Evolutionary conservation across 1,140 invertebrate genomes (phyloP).

Genomic region (Brachystomella parvula): DNA sequence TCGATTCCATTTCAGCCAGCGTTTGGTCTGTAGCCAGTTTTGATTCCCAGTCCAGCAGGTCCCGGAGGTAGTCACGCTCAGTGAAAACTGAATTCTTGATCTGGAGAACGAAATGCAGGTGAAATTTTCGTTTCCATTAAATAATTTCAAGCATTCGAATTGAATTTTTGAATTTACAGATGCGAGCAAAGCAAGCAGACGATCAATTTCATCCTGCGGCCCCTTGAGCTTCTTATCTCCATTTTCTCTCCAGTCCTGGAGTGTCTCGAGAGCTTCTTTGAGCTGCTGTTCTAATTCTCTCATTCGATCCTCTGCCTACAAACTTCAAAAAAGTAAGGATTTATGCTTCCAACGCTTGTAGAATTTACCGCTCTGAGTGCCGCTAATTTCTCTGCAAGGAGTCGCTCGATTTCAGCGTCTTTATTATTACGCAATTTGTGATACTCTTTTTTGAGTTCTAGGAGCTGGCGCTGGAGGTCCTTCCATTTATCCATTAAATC

Average conservation of each 20-base stretch:
- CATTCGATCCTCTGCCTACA: slow-evolving; percentile 21
- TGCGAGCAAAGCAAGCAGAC: slow-evolving; percentile 19
- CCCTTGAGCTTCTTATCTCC: slow-evolving; percentile 17
- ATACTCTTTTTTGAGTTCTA: slow-evolving; percentile 18
- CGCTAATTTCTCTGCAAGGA: slow-evolving; percentile 16
- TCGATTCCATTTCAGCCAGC: slow-evolving; percentile 27
- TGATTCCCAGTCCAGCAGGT: slow-evolving; percentile 27
- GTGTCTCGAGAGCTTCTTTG: slow-evolving; percentile 14
- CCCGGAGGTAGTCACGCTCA: slow-evolving; percentile 29
- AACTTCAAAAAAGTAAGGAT: background rate
- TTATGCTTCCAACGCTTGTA: background rate
- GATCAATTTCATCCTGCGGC: slow-evolving; percentile 28
- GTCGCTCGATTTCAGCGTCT: slow-evolving; percentile 30
- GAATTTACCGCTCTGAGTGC: slow-evolving; percentile 28
- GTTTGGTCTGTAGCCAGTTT: slow-evolving; percentile 30
- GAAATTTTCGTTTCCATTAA: background rate
- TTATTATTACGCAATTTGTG: slow-evolving; percentile 20
- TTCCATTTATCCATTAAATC: slow-evolving; percentile 21
- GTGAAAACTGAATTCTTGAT: slow-evolving; percentile 21
- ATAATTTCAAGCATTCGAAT: background rate
- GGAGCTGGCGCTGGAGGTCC: slow-evolving; percentile 19
- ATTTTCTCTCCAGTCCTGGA: slow-evolving; percentile 29
- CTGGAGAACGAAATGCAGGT: slow-evolving; percentile 11
- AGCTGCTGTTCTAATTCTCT: slow-evolving; percentile 21
- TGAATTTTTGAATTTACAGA: slow-evolving; percentile 4